Evolutionary conservation across 2,113 vertebrate species (phyloP), one percentile per base, ranked within the genome.

Genomic region (Dipodomys spectabilis): DNA sequence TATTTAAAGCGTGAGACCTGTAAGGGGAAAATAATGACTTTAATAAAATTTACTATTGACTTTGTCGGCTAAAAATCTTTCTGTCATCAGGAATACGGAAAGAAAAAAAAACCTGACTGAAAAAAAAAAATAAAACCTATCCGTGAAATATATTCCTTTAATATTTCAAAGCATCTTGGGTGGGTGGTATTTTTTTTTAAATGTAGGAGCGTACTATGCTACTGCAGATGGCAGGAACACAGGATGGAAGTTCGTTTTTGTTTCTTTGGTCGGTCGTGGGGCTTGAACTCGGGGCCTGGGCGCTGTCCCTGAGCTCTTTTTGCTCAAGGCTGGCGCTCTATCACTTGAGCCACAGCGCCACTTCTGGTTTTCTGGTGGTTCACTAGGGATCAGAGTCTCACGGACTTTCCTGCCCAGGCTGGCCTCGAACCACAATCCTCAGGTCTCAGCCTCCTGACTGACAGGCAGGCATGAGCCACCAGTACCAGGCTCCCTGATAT

Each of bases 41-140:
- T 98, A 98, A 98, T 98, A 98, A 98, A 98, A 98, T 98, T 98
- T 98, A 98, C 98, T 98, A 98, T 98, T 98, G 98, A 98, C 98
- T 98, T 98, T 97, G 98, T 98, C 97, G 97, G 96, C 98, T 98
- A 98, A 98, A 57, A 98, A 98, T 98, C 98, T 98, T 98, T 98
- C 98, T 98, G 98, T 98, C 98, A 97, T 97, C 98, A 98, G 97
- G 97, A 98, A 98, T 97, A 97, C 96, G 97, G 98, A 98, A 97
- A 57, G 15, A 57, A 97, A 98, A 97, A 97, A 98, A 97, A 97
- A 98, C n/a, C n/a, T n/a, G n/a, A n/a, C n/a, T n/a, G n/a, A n/a
- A 57, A 97, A 98, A 97, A 97, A 98, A 97, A 97, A 98, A 57
- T 4, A 57, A 98, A 98, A 97, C 96, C 94, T 97, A 98, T 98